Percentiles rank a stretch among this genome's conserved stretches.
Conservation (phyloP, 1,140 invertebrate genomes). For the Magallana angulata region DNA sequence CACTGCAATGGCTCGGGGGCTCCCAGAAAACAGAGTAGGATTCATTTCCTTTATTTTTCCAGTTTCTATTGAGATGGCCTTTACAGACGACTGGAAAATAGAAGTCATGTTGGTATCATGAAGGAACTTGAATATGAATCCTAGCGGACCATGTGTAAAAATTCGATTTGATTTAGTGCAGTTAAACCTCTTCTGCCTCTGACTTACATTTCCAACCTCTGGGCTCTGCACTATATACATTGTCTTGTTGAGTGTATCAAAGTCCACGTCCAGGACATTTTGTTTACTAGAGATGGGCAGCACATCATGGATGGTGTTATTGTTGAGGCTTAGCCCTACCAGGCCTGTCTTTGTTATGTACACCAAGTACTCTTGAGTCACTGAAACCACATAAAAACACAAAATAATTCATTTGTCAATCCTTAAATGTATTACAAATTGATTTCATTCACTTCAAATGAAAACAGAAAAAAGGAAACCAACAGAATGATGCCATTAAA, state of each 20-base stretch:
- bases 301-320: slow-evolving; percentile 68
- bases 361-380: slow-evolving; percentile 87
- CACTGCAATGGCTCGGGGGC: slow-evolving; percentile 94
- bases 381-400: slow-evolving; percentile 74
- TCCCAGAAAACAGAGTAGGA: slow-evolving; percentile 89
- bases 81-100: slow-evolving; percentile 89
- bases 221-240: slow-evolving; percentile 84
- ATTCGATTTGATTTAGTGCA: too few relatives aligned
- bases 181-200: too few relatives aligned
- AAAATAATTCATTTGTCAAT: neutral
- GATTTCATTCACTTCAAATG: neutral
- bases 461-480: too few relatives aligned
- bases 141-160: too few relatives aligned
- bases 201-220: slow-evolving; percentile 61
- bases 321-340: slow-evolving; percentile 45
- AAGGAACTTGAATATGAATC: too few relatives aligned
- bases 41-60: slow-evolving; percentile 93
- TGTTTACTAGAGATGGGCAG: slow-evolving; percentile 93
- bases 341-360: slow-evolving; percentile 80
- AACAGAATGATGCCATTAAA: too few relatives aligned
- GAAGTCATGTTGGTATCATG: neutral
- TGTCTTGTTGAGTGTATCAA: slow-evolving; percentile 89
- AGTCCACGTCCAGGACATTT: slow-evolving; percentile 93
- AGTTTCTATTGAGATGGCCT: slow-evolving; percentile 89
- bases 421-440: neutral